phyloP scores from a whole-genome alignment of 1,140 invertebrate genomes.

The Pogonognathellus flavescens region DNA sequence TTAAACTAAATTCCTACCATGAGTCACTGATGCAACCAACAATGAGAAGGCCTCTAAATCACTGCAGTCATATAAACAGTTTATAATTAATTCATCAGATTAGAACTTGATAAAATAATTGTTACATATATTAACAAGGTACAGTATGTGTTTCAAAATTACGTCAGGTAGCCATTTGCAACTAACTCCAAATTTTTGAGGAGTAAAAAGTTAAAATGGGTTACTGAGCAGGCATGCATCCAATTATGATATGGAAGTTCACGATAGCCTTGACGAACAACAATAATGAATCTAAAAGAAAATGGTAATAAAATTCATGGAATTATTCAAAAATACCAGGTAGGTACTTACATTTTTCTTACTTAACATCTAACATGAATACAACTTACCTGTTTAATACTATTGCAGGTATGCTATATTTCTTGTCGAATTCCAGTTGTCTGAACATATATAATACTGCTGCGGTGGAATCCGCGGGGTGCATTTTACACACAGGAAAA shows the following conservation, averaged over 20 bases:
- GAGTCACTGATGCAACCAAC: neutral
- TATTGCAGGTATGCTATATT: neutral
- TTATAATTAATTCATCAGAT: neutral
- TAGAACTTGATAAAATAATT: neutral
- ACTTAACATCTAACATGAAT: too few relatives aligned
- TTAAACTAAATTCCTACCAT: neutral
- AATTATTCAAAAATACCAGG: too few relatives aligned
- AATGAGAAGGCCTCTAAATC: conserved; percentile 1
- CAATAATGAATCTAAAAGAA: conserved; percentile 11
- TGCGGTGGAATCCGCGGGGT: neutral
- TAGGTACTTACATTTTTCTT: neutral
- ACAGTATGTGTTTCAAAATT: too few relatives aligned
- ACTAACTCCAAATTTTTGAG: conserved; percentile 72
- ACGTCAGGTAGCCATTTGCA: neutral
- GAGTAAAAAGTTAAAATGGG: conserved; percentile 84
- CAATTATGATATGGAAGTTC: conserved; percentile 89
- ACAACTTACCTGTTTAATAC: neutral
- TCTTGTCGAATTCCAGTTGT: neutral
- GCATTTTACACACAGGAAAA: neutral
- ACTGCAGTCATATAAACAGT: neutral
- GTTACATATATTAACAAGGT: too few relatives aligned
- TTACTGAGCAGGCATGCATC: conserved; percentile 86
- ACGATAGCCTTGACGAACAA: conserved; percentile 77
- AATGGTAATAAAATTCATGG: neutral
- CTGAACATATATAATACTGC: neutral